Evolutionary conservation across 2,888 invertebrate species (phyloP), one percentile per base, ranked within the genome.

Genomic region (Troglohyphantes excavatus): DNA sequence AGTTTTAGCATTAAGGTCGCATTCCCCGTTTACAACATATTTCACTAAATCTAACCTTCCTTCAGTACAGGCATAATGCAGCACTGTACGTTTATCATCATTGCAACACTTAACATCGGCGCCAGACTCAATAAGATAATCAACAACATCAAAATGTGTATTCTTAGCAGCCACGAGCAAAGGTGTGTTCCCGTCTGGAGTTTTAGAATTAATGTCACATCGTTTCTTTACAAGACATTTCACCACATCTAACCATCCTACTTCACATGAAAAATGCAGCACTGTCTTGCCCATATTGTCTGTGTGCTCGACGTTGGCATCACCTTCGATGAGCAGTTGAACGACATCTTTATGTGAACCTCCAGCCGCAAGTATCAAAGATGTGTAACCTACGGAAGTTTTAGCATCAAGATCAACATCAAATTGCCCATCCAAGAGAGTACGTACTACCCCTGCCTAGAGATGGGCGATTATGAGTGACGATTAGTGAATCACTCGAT

Each of bases 371-470:
- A 98, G 94, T 13, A 13, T 0, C 17, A 98, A 93, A 0, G 98
- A 97, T 26, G 98, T 97, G 94, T 97, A 96, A 87, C 95, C 96
- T 93, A 98, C 98, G 93, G 96, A 95, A 70, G 97, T 97, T 90
- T 94, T 94, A 6, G 97, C 96, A 94, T 97, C 97, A 1, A 97
- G 95, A 93, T 98, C 95, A 11, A 97, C 96, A n/a, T n/a, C n/a
- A n/a, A n/a, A n/a, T 29, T 97, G 97, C 92, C 96, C 95, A 90
- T 96, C 96, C 78, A 98, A 93, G 73, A 99, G 94, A 81, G 96
- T 93, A 26, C 96, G 95, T 23, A 96, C 97, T 92, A 96, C 96
- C 0, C 53, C 23, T 27, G 3, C 2, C n/a, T n/a, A n/a, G n/a
- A n/a, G n/a, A n/a, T n/a, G n/a, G n/a, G n/a, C n/a, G n/a, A n/a